phyloP scores from a whole-genome alignment of 2,888 invertebrate genomes.

The Panopea generosa region DNA sequence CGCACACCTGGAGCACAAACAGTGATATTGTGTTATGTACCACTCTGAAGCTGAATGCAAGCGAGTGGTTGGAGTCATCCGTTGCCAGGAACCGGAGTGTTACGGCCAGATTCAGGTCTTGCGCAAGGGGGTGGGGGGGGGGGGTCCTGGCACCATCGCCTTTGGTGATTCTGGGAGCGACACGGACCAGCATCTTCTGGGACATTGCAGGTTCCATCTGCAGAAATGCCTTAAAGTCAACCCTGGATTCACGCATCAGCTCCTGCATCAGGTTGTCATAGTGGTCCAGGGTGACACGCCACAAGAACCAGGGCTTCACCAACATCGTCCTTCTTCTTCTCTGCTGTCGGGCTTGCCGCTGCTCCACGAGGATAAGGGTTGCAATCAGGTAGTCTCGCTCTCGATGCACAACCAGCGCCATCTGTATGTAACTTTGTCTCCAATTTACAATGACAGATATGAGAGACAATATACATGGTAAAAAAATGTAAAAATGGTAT shows the following conservation, averaged over 20 bases:
- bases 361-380: slow-evolving; percentile 1
- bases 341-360: too few species aligned
- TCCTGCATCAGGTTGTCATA: slow-evolving; percentile 11
- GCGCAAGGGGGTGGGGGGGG: background rate
- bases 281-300: too few species aligned
- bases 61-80: slow-evolving; percentile 19
- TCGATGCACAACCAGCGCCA: background rate
- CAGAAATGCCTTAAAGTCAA: background rate
- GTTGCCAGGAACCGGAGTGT: too few species aligned
- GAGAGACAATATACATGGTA: background rate
- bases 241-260: slow-evolving; percentile 3
- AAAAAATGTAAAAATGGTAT: background rate
- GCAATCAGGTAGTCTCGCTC: background rate
- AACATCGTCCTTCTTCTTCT: background rate
- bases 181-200: background rate
- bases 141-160: background rate
- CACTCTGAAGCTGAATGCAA: too few species aligned
- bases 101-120: background rate
- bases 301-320: background rate
- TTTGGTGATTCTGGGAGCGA: background rate
- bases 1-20: slow-evolving; percentile 17
- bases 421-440: too few species aligned
- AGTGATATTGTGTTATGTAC: slow-evolving; percentile 12
- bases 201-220: background rate
- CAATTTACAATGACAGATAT: background rate